Base-by-base conservation (phyloP, 2,113 vertebrate species). In the Hiodon tergisus region DNA sequence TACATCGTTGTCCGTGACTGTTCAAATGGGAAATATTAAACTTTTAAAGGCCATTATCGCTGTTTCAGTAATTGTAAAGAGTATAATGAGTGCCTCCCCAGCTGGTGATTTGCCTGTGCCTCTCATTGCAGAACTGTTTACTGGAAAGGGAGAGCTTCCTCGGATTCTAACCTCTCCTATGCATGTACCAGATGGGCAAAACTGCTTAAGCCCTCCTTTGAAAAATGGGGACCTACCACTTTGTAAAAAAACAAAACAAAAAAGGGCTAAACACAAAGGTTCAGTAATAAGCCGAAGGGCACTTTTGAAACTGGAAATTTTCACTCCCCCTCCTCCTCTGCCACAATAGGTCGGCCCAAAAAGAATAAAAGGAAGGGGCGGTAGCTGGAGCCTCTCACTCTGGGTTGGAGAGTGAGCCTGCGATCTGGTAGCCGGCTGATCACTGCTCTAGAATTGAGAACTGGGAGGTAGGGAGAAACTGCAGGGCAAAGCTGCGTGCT, bases 261-360 rank as follows among this genome's bases (percentile, higher is more conserved):
- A 47, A 16, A 48, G 57, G 77, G 75, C 68, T 83, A 79, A 71
- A 50, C 63, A 1, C 31, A 13, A 16, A 13, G 17, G 73, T 50
- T 31, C 68, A 17, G 50, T 17, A 70, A 50, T 8, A 65, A 3
- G 4, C 63, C 6, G 47, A 73, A 75, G 76, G 31, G 73, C 67
- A 67, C 63, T 67, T 75, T 81, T 76, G 17, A 83, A 87, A 83
- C 80, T 78, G 72, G 72, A 85, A 85, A 73, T 78, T 14, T 76
- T 51, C 61, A 74, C 52, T 17, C 50, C 50, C 74, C 5, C 48
- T 31, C 50, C 77, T 52, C 80, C 80, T 80, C 47, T 31, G 67
- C 67, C 13, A 62, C 13, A 65, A 76, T 84, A 75, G 88, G 75
- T 71, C 72, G 3, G 79, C 63, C 86, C 85, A 81, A 76, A 80